Evolutionary conservation across 2,888 invertebrate species (phyloP), one percentile per base, ranked within the genome.

Genomic region (Melinaea menophilus): DNA sequence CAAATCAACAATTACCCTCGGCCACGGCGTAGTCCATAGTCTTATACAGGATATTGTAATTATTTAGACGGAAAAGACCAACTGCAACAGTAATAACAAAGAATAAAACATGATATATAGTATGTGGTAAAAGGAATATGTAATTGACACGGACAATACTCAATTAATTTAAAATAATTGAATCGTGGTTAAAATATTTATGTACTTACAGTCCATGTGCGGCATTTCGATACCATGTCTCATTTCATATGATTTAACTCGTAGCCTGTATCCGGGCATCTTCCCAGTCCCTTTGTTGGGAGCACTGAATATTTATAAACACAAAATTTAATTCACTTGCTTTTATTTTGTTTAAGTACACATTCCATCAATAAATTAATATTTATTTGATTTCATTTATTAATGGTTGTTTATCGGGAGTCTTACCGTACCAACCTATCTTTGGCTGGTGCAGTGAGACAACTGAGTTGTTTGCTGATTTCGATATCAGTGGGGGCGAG

Each of bases 1-100:
- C 81, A 82, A 86, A 95, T 95, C 95, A 79, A 95, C 95, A 91
- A 78, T 95, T 96, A 5, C 96, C 96, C 63, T 92, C 90, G 55
- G 79, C 82, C 9, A 96, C 79, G 2, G 95, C 94, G 72, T 89
- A 84, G 76, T 95, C 93, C 9, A 96, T 75, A 1, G 92, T 92
- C 12, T 66, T 63, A 61, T 75, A 73, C 2, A 86, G 67, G 4
- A 63, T 56, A 35, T 92, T 86, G 37, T 76, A 76, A 34, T 92
- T 92, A 47, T 82, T 84, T 54, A 95, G 92, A 71, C 91, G 92
- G 73, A 90, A 94, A 2, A 95, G 95, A 9, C 95, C 95, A 78
- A 95, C 87, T 88, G 73, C 37, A 82, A 84, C 60, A 66, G 93
- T 58, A 34, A 93, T 65, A 84, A 82, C 66, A 31, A 7, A 7